phyloP scores from a whole-genome alignment of 2,113 vertebrate genomes.

The Apus apus region DNA sequence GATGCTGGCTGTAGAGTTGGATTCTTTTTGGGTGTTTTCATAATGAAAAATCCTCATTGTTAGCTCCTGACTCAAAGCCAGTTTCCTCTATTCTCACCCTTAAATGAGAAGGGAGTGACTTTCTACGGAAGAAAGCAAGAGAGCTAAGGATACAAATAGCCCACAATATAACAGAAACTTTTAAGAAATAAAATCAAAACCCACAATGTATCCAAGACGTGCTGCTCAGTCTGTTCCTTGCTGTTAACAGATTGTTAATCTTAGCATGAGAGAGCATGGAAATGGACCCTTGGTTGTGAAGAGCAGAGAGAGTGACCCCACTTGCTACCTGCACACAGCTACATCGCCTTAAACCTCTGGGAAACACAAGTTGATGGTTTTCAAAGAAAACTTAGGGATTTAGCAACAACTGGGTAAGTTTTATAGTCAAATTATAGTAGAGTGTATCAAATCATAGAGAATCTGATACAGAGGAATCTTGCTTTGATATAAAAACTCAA shows the following conservation, averaged over 20 bases:
- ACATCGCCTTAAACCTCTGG: neutral
- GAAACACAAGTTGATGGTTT: neutral
- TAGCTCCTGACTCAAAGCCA: neutral
- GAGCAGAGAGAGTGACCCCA: neutral
- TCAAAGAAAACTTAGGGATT: neutral
- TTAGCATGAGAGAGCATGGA: neutral
- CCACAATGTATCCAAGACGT: neutral
- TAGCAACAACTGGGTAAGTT: neutral
- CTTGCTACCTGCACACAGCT: neutral
- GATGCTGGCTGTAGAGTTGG: neutral
- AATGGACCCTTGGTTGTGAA: fast-evolving
- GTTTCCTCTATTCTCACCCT: neutral
- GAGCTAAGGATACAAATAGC: neutral
- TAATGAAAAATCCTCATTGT: neutral
- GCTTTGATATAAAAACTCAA: neutral
- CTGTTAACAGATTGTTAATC: neutral
- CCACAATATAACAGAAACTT: neutral
- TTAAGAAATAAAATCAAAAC: conserved; percentile 5
- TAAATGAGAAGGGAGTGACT: conserved; percentile 13
- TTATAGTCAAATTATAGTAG: neutral
- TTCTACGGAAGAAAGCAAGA: neutral
- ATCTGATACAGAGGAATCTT: neutral
- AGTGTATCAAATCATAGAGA: neutral
- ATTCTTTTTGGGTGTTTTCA: neutral
- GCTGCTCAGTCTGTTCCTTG: neutral